Base-by-base conservation (phyloP, 2,888 invertebrate genomes). In the Tethea ocularis region DNA sequence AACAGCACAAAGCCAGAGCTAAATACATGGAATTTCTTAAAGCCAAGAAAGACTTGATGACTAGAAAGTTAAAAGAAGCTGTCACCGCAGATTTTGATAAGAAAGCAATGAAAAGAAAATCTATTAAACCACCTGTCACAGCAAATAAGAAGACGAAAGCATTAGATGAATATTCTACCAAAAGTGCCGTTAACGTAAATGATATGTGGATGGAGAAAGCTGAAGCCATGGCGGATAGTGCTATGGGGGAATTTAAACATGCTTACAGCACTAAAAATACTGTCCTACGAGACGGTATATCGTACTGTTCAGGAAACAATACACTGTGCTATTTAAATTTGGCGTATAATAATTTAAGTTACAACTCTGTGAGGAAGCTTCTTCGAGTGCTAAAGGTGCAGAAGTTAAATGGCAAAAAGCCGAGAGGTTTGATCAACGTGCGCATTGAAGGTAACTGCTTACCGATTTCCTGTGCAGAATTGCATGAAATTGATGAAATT, bases 401-500 rank as follows among this genome's bases (percentile, higher is more conserved):
- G 58, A 80, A 62, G 15, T 26, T 38, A 1, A 23, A 67, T 0
- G 64, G 77, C 3, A 80, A 80, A 59, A 79, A 64, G 8, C 84
- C 84, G 1, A 75, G 59, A 17, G 90, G 90, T 0, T 66, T 90
- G 29, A 59, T 86, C 4, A 84, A 82, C 56, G 61, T 89, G 1
- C 66, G 67, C 1, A 69, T 89, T 2, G 86, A 87, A 57, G 90
- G 90, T 0, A 90, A 90, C 33, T 60, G 58, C 17, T 36, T 89
- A n/a, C 89, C 89, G 0, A n/a, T 55, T 0, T 3, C 15, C 4
- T 85, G 88, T 71, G 57, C 53, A 2, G 88, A 88, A 57, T 67
- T 82, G 52, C 7, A 3, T 0, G 56, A 74, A 29, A 80, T 89
- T 15, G 77, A 84, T 57, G 61, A 63, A 0, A 52, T 86, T 0